phyloP scores from a whole-genome alignment of 1,140 invertebrate genomes.

The Lasaia peninsularis region DNA sequence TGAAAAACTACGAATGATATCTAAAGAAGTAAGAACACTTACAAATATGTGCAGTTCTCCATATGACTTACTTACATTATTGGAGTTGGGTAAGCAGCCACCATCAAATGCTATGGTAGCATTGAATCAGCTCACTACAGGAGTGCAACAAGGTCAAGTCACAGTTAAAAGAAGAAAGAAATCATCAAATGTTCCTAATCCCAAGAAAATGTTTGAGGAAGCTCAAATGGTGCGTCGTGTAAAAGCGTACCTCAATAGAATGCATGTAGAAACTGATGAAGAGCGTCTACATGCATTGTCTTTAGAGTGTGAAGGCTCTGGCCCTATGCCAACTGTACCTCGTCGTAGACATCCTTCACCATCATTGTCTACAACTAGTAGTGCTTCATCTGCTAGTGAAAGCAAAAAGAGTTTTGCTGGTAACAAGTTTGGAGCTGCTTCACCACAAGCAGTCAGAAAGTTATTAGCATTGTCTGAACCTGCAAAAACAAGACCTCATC shows the following conservation, averaged over 20 bases:
- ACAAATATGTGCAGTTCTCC: slow-evolving; percentile 98
- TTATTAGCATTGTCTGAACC: slow-evolving; percentile 92
- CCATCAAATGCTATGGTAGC: slow-evolving; percentile 92
- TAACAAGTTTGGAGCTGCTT: slow-evolving; percentile 92
- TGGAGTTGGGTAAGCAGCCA: slow-evolving; percentile 90
- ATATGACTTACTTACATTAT: slow-evolving; percentile 90
- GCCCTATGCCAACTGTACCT: slow-evolving; percentile 77
- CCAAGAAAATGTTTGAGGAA: slow-evolving; percentile 99
- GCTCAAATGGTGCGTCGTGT: slow-evolving; percentile 98
- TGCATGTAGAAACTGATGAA: slow-evolving; percentile 95
- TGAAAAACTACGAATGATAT: slow-evolving; percentile 98
- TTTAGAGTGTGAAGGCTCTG: slow-evolving; percentile 90
- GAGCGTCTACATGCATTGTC: slow-evolving; percentile 92
- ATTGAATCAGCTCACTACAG: slow-evolving; percentile 90
- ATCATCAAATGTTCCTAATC: slow-evolving; percentile 93
- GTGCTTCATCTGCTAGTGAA: slow-evolving; percentile 92
- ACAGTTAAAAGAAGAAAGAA: slow-evolving; percentile 95
- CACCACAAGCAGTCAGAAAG: slow-evolving; percentile 96
- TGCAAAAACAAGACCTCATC: slow-evolving; percentile 91
- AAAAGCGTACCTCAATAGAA: slow-evolving; percentile 95
- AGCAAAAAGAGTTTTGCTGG: slow-evolving; percentile 80
- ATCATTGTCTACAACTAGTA: slow-evolving; percentile 92
- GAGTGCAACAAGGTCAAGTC: slow-evolving; percentile 81
- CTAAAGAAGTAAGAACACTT: slow-evolving; percentile 95
- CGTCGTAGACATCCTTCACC: slow-evolving; percentile 89